Percentiles rank a stretch among this genome's conserved stretches.
phyloP scores from a whole-genome alignment of 2,888 invertebrate species.

The Cepaea hortensis region DNA sequence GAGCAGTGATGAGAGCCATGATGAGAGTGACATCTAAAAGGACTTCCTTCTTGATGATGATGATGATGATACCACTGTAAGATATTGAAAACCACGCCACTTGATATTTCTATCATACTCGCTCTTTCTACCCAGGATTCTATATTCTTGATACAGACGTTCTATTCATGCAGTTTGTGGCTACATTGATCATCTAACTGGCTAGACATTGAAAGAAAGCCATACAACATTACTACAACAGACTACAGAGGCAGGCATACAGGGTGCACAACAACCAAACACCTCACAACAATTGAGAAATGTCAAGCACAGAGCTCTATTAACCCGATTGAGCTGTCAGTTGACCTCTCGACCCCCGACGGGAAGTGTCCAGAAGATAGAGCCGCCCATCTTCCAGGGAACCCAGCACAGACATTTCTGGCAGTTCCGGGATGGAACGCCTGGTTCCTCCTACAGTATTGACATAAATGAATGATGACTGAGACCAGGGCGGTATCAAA shows the following conservation, averaged over 20 bases:
- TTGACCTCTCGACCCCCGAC: conserved; percentile 38
- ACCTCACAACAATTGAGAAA: conserved; percentile 3
- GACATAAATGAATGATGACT: conserved; percentile 1
- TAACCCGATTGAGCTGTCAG: conserved; percentile 30
- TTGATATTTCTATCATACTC: too few relatives aligned
- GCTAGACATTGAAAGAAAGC: background rate
- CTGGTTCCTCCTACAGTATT: conserved; percentile 36
- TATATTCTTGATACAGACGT: too few relatives aligned
- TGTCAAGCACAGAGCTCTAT: background rate
- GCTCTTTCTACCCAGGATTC: too few relatives aligned
- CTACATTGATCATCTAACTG: too few relatives aligned
- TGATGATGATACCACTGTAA: too few relatives aligned
- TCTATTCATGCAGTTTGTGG: too few relatives aligned
- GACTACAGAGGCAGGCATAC: background rate
- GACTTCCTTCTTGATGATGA: too few relatives aligned
- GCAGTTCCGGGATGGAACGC: conserved; percentile 47
- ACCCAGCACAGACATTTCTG: conserved; percentile 43
- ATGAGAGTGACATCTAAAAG: too few relatives aligned
- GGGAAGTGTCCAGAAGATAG: conserved; percentile 28
- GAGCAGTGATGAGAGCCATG: too few relatives aligned
- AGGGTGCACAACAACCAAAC: background rate
- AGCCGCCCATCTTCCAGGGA: conserved; percentile 40
- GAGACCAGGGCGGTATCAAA: background rate
- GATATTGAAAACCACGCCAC: too few relatives aligned
- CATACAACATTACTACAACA: background rate